These are phyloP conservation scores for Charaxes varanes DNA, from an alignment of 1,140 invertebrate species.

Conservation along the genomic window DNA sequence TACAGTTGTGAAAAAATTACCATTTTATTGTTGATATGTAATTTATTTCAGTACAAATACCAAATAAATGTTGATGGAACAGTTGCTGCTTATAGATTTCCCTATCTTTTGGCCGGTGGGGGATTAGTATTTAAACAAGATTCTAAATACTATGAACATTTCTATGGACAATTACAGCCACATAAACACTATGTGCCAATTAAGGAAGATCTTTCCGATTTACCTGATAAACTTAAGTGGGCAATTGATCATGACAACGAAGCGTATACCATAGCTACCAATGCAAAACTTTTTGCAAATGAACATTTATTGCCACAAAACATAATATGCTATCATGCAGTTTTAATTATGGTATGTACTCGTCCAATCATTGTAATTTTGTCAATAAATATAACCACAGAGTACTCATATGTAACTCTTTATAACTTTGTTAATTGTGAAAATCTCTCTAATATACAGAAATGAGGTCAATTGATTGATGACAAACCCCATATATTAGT, in stretches of 20 bases:
- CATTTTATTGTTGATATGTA: too few relatives aligned
- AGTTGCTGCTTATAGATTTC: slow-evolving; percentile 95
- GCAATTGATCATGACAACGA: slow-evolving; percentile 85
- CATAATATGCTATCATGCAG: slow-evolving; percentile 92
- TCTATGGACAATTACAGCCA: slow-evolving; percentile 86
- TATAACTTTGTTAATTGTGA: too few relatives aligned
- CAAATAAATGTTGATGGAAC: slow-evolving; percentile 96
- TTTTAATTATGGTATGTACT: slow-evolving; percentile 75
- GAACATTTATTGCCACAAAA: slow-evolving; percentile 88
- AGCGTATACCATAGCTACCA: slow-evolving; percentile 81
- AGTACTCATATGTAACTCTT: too few relatives aligned
- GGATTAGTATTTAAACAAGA: slow-evolving; percentile 94
- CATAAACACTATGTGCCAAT: slow-evolving; percentile 91
- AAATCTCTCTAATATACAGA: too few relatives aligned
- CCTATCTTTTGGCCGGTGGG: slow-evolving; percentile 91
- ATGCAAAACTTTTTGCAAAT: slow-evolving; percentile 83
- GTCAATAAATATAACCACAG: too few relatives aligned
- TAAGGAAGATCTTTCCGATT: slow-evolving; percentile 85
- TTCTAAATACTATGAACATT: slow-evolving; percentile 95
- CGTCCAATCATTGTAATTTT: too few relatives aligned
- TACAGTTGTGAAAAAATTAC: too few relatives aligned
- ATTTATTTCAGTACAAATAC: slow-evolving; percentile 91
- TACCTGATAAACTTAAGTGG: slow-evolving; percentile 88
- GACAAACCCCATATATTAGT: too few relatives aligned
- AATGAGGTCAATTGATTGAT: too few relatives aligned